Conservation (phyloP, 64 coral and sea anemone genomes). For the Exaiptasia diaphana region DNA sequence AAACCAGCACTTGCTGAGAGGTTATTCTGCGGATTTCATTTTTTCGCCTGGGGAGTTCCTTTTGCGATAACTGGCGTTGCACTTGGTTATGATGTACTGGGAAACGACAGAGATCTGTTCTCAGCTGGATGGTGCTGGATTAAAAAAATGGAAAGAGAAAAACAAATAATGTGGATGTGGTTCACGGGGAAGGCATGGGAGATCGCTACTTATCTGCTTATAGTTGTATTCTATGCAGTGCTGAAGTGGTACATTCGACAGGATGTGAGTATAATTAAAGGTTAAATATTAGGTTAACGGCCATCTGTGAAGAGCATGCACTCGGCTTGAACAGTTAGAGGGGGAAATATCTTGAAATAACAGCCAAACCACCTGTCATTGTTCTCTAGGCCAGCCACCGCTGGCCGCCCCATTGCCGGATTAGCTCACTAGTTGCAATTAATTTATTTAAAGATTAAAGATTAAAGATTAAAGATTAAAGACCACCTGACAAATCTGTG, state of each 20-base stretch:
- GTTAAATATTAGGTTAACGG: not conserved
- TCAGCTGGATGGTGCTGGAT: constrained; percentile 93
- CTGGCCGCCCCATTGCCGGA: too few species aligned
- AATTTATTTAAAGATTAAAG: too few species aligned
- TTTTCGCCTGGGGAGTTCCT: constrained; percentile 70
- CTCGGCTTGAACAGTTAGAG: not conserved
- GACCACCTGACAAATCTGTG: too few species aligned
- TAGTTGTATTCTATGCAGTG: constrained; percentile 50
- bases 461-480: too few species aligned
- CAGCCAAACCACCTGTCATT: too few species aligned
- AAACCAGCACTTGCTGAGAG: constrained; percentile 48
- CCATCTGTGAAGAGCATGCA: not conserved
- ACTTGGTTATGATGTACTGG: constrained; percentile 16
- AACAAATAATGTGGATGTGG: constrained; percentile 62
- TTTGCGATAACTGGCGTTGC: constrained; percentile 41
- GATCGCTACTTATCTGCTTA: constrained; percentile 56
- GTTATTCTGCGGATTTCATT: constrained; percentile 60
- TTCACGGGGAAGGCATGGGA: constrained; percentile 94
- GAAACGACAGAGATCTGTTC: constrained; percentile 34
- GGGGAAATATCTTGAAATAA: not conserved
- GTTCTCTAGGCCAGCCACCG: too few species aligned
- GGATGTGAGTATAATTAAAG: constrained; percentile 23
- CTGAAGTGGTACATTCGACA: constrained; percentile 59
- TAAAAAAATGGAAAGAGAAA: not conserved
- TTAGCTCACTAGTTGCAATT: too few species aligned